Percentiles rank a stretch among this genome's conserved stretches.
phyloP scores from a whole-genome alignment of 2,113 vertebrate species.

The Coptodon rendalli region DNA sequence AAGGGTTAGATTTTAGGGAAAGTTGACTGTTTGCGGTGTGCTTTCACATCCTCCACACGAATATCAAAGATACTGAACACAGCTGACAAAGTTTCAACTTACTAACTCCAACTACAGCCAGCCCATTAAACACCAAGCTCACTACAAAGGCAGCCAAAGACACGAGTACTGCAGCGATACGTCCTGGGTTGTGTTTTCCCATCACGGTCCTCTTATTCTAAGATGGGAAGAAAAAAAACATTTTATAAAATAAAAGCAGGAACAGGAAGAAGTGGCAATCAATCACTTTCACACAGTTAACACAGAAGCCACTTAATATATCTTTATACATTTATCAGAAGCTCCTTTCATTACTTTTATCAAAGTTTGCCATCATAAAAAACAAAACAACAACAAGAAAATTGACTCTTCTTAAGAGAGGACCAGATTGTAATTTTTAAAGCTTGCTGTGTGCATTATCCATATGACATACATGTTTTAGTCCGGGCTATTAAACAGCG shows the following conservation, averaged over 20 bases:
- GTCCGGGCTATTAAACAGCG: neutral
- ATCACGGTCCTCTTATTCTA: slow-evolving; percentile 15
- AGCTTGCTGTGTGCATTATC: neutral
- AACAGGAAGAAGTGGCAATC: neutral
- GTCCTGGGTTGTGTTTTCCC: slow-evolving; percentile 44
- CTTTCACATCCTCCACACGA: neutral
- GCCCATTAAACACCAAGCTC: slow-evolving; percentile 55
- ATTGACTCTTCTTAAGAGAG: too few relatives aligned
- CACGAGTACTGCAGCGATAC: slow-evolving; percentile 33
- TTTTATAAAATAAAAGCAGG: neutral
- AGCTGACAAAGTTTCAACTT: neutral
- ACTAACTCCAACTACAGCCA: slow-evolving; percentile 60
- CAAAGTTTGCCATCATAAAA: neutral
- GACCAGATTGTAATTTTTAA: neutral
- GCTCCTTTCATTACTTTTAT: neutral
- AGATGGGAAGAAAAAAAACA: neutral
- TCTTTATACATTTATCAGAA: neutral
- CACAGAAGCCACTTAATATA: neutral
- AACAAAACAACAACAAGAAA: neutral
- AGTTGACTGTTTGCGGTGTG: neutral
- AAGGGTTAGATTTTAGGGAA: neutral
- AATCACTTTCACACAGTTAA: neutral
- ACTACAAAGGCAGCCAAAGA: slow-evolving; percentile 41
- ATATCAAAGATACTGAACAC: neutral
- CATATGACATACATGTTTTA: neutral